Base-by-base conservation (phyloP, 2,888 invertebrate genomes). In the Tetramorium bicarinatum region DNA sequence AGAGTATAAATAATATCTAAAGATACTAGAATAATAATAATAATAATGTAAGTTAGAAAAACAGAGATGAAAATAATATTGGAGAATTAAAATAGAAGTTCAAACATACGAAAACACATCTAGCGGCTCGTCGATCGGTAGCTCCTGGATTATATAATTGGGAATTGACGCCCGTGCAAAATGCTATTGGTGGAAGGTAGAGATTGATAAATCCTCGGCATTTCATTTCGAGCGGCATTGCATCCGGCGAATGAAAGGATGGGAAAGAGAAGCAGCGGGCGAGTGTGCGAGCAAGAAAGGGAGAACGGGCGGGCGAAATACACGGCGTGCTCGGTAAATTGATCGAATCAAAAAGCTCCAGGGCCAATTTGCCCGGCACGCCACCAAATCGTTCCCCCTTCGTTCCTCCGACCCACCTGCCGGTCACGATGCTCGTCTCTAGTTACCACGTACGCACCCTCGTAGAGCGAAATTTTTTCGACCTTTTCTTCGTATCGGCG, bases 281-380 rank as follows among this genome's bases (percentile, higher is more conserved):
- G 75, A 41, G 77, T 13, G 44, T 1, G 34, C 9, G 41, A 74
- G 80, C 59, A 77, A 74, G 81, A 72, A 71, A 61, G 49, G 34
- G 41, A 41, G 44, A 47, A 13, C 29, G 79, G 83, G 59, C 54
- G 52, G n/a, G 49, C 80, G 80, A 75, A 85, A 81, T 83, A 84
- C 71, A 77, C 80, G 87, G 74, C 75, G 79, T 59, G 87, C 87
- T 79, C 87, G 84, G 85, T 82, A 87, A 87, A 91, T 91, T 89
- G 91, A 90, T 91, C 83, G 88, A 87, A 89, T 90, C 83, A 85
- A 89, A 91, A 91, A 87, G 89, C 88, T 89, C 75, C 82, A 74
- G 82, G 85, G 83, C 80, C 87, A 84, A 89, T 84, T 85, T 87
- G 83, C 82, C 80, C 86, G 59, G 61, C 71, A 83, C 79, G 76